Conservation (phyloP, 2,113 vertebrate species). For the Ictalurus punctatus region DNA sequence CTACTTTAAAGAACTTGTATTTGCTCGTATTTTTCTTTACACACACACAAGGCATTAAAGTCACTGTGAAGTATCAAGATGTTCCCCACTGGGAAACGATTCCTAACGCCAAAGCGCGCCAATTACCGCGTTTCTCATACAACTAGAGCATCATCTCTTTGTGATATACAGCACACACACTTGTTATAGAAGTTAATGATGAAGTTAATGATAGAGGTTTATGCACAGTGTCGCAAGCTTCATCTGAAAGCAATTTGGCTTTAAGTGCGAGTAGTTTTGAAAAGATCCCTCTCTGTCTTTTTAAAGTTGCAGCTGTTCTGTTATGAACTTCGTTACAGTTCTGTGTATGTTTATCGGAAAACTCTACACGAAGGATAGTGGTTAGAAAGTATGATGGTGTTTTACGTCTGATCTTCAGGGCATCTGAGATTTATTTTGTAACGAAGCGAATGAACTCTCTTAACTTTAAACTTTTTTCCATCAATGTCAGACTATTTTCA, state of each 20-base stretch:
- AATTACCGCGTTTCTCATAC: slow-evolving; percentile 47
- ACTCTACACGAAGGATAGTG: not conserved
- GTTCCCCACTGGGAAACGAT: slow-evolving; percentile 55
- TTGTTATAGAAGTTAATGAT: slow-evolving; percentile 30
- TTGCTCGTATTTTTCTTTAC: slow-evolving; percentile 53
- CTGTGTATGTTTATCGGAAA: not conserved
- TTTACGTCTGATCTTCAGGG: not conserved
- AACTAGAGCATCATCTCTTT: slow-evolving; percentile 33
- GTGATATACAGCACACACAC: slow-evolving; percentile 20
- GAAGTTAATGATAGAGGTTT: slow-evolving; percentile 24
- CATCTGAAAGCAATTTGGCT: slow-evolving; percentile 29
- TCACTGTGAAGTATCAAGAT: slow-evolving; percentile 54
- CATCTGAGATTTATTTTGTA: not conserved
- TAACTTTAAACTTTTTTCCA: not conserved
- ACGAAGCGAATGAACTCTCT: not conserved
- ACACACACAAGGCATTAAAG: slow-evolving; percentile 55
- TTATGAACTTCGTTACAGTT: not conserved
- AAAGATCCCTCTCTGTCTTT: not conserved
- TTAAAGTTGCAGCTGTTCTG: not conserved
- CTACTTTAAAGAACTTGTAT: slow-evolving; percentile 25
- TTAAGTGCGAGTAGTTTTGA: not conserved
- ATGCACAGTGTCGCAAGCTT: not conserved
- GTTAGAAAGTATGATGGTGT: not conserved
- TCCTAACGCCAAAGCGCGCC: slow-evolving; percentile 52
- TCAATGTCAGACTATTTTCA: not conserved